Percentiles rank a stretch among this genome's conserved stretches.
These are phyloP conservation scores for Drosophila rubida DNA, from an alignment of 2,888 invertebrate genomes.

Conservation along the genomic window DNA sequence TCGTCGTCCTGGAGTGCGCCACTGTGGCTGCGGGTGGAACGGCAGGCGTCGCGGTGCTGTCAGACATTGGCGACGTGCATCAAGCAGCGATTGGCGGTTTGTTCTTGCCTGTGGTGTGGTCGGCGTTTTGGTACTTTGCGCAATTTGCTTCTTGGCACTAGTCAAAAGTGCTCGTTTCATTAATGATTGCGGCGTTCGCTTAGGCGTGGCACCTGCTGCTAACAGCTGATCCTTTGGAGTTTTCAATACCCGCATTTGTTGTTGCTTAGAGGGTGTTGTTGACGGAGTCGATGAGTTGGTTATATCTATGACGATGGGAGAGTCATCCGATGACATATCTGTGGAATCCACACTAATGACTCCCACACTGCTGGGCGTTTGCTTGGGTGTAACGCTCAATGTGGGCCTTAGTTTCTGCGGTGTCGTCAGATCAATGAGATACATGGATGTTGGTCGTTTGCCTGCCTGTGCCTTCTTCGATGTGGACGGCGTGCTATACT, in stretches of 20 bases:
- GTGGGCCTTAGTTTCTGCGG: constrained; percentile 64
- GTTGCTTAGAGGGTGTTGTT: constrained; percentile 12
- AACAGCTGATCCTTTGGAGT: constrained; percentile 49
- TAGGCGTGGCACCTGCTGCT: constrained; percentile 56
- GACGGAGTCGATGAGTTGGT: constrained; percentile 50
- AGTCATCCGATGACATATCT: constrained; percentile 51
- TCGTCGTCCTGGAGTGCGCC: constrained; percentile 30
- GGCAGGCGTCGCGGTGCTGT: constrained; percentile 63
- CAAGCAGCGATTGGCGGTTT: constrained; percentile 27
- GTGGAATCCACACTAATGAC: constrained; percentile 71
- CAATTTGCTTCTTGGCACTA: constrained; percentile 79
- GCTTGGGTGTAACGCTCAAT: constrained; percentile 21
- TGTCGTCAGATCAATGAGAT: constrained; percentile 82
- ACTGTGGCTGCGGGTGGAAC: constrained; percentile 36
- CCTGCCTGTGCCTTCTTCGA: constrained; percentile 51
- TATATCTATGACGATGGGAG: constrained; percentile 74
- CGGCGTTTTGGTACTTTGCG: constrained; percentile 22
- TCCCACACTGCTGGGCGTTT: constrained; percentile 48
- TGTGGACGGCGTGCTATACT: constrained; percentile 76
- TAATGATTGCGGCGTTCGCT: constrained; percentile 78
- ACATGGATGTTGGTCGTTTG: constrained; percentile 76
- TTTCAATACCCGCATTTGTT: constrained; percentile 13
- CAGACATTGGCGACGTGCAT: constrained; percentile 54
- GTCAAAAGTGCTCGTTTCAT: constrained; percentile 81
- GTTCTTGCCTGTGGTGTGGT: constrained; percentile 34